Percentiles rank a stretch among this genome's conserved stretches.
Conservation (phyloP, 2,113 vertebrate genomes). For the Callipepla californica region DNA sequence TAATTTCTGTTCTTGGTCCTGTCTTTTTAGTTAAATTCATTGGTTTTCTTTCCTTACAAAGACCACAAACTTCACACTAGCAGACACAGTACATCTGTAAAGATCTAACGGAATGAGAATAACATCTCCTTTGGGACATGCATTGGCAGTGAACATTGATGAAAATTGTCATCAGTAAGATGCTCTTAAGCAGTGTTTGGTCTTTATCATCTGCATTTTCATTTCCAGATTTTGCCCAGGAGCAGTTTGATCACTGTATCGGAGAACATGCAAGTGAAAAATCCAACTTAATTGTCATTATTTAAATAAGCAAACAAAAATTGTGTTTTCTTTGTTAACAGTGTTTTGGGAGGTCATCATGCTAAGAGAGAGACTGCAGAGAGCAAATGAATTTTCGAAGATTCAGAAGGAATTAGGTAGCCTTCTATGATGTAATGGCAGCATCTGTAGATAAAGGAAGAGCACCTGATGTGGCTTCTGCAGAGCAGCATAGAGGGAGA, state of each 20-base stretch:
- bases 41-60: neutral
- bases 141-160: neutral
- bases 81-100: neutral
- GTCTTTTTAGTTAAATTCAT: neutral
- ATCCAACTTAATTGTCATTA: neutral
- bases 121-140: neutral
- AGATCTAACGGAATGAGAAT: neutral
- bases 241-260: neutral
- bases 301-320: neutral
- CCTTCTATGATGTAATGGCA: no score
- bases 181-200: neutral
- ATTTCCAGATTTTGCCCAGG: neutral
- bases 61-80: neutral
- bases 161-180: neutral
- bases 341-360: neutral
- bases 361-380: neutral
- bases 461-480: no score
- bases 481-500: no score
- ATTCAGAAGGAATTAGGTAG: neutral
- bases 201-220: neutral
- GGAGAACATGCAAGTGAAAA: neutral
- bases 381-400: neutral
- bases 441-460: no score
- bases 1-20: neutral
- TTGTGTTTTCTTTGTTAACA: rapidly evolving